These are phyloP conservation scores for Luperina testacea DNA, from an alignment of 2,888 invertebrate genomes.

Conservation along the genomic window DNA sequence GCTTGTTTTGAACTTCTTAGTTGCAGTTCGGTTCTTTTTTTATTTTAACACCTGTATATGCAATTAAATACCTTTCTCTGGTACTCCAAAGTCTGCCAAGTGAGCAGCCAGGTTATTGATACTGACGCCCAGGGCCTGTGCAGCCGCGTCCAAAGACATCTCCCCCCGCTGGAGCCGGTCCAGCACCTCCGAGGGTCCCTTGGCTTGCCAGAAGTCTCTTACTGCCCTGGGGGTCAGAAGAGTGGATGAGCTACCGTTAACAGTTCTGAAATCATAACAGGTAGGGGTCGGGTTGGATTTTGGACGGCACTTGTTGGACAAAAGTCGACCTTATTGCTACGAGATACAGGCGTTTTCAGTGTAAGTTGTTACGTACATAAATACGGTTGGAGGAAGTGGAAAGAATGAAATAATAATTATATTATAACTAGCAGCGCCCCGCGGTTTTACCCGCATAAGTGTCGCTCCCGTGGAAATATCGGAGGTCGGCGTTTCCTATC, in stretches of 20 bases:
- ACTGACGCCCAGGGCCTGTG: conserved; percentile 94
- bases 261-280: conserved; percentile 43
- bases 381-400: no score
- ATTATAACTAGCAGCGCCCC: no score
- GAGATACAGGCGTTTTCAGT: not conserved
- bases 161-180: conserved; percentile 93
- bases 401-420: no score
- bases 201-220: conserved; percentile 94
- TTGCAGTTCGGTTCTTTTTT: not conserved
- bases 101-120: conserved; percentile 94
- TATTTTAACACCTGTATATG: not conserved
- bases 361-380: no score
- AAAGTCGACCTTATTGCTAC: not conserved
- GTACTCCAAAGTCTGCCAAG: conserved; percentile 76
- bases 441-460: no score
- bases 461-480: no score
- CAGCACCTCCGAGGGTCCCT: conserved; percentile 93
- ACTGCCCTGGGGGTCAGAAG: conserved; percentile 75
- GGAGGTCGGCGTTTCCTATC: no score
- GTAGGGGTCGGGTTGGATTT: not conserved
- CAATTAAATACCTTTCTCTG: conserved; percentile 70
- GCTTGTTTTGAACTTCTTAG: not conserved
- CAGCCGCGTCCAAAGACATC: conserved; percentile 93
- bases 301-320: not conserved
- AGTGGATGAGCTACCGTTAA: conserved; percentile 52